These are phyloP conservation scores for Oligia latruncula DNA, from an alignment of 2,888 invertebrate genomes.

Conservation along the genomic window DNA sequence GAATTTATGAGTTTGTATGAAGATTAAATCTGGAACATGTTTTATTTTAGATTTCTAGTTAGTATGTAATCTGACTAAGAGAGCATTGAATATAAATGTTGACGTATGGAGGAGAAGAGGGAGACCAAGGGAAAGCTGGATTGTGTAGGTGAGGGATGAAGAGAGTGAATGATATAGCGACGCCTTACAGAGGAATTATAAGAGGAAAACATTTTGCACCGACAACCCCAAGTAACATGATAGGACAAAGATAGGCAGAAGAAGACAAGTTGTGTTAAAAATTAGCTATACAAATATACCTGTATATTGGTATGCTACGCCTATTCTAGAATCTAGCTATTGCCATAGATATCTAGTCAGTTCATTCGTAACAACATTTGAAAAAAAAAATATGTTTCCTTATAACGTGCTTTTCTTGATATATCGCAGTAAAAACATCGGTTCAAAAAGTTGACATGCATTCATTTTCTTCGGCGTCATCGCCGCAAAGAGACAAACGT, in stretches of 20 bases:
- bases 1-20: conserved; percentile 11
- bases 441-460: not conserved
- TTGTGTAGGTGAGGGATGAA: not conserved
- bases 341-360: not conserved
- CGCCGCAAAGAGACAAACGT: conserved; percentile 1
- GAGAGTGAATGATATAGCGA: not conserved
- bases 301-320: not conserved
- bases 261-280: not conserved
- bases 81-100: not conserved
- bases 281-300: not conserved
- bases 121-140: not conserved
- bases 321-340: not conserved
- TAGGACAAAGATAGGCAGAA: not conserved
- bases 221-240: not conserved
- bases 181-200: not conserved
- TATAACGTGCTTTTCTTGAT: not conserved
- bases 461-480: conserved; percentile 9
- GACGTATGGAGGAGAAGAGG: not conserved
- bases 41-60: conserved; percentile 28
- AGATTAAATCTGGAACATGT: conserved; percentile 19
- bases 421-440: not conserved
- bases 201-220: not conserved
- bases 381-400: not conserved
- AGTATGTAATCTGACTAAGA: not conserved
- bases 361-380: not conserved